These are phyloP conservation scores for Columbina picui DNA, from an alignment of 2,113 vertebrate genomes.

Conservation along the genomic window DNA sequence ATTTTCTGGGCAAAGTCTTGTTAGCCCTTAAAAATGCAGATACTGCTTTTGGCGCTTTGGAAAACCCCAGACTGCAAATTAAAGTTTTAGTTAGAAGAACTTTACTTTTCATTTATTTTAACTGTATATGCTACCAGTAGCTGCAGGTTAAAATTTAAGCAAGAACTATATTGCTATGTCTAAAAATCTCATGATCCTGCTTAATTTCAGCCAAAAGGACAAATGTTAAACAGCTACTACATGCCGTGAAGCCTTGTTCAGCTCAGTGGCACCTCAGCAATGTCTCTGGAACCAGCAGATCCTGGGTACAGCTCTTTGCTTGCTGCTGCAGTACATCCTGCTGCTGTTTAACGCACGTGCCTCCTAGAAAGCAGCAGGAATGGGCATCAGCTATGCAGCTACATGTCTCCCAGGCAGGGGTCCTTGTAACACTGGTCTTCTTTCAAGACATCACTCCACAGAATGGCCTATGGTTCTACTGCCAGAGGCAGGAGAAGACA, in stretches of 20 bases:
- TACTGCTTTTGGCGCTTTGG: not conserved
- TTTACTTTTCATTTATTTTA: not conserved
- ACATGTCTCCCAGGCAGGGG: not conserved
- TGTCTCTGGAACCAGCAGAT: not conserved
- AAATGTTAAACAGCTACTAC: not conserved
- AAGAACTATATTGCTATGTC: not conserved
- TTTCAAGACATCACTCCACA: not conserved
- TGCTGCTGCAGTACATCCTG: not conserved
- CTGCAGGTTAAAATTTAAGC: slow-evolving; percentile 15
- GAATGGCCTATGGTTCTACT: not conserved
- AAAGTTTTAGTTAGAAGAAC: not conserved
- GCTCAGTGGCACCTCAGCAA: not conserved
- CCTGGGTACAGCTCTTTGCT: not conserved
- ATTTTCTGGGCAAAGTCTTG: not conserved
- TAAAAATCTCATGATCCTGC: not conserved
- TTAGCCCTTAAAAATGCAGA: not conserved
- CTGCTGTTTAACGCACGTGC: not conserved
- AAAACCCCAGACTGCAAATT: not conserved
- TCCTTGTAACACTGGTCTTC: not conserved
- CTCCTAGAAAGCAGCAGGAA: not conserved
- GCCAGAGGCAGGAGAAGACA: not conserved
- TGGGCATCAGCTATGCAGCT: not conserved
- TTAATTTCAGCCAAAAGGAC: not conserved
- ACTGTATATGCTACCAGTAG: not conserved
- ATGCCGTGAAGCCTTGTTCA: not conserved